Base-by-base conservation (phyloP, 2,888 invertebrate genomes). In the Chrysina gloriosa region DNA sequence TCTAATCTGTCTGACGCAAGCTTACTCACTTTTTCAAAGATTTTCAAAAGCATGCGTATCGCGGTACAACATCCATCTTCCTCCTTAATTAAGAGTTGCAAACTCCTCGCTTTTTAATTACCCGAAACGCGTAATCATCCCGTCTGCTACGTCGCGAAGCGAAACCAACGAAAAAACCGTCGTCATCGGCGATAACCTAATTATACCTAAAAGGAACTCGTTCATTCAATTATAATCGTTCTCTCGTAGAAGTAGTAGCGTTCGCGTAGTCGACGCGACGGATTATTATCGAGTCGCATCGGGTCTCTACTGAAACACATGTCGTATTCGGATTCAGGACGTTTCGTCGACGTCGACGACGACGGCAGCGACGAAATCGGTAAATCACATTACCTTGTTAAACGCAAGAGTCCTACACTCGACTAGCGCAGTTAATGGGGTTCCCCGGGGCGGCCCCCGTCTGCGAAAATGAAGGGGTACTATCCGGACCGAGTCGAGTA, bases 381-480 rank as follows among this genome's bases (percentile, higher is more conserved):
- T 47, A 66, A 66, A 66, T 66, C 65, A 66, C 65, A 56, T 66
- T 66, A 66, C 29, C 31, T 31, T 23, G 65, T 56, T 66, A 66
- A 61, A 63, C 48, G 50, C 63, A 63, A 11, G 36, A 50, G 64
- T 56, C 65, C 50, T 52, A 45, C 64, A 48, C 69, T 66, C 39
- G 61, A 47, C 58, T 58, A 61, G 58, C 66, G 65, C 66, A 50
- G 65, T 58, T 65, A 68, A 65, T 68, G 56, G 61, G 69, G 52
- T 58, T 54, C 65, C 68, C 65, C 29, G 68, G 19, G 34, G 68
- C 11, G 64, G 11, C 50, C 16, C 47, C 23, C 25, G 4, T 25
- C 3, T 9, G 5, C 11, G 48, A 25, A 48, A 48, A n/a, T 39
- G 39, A 39, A 2, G 48, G 48, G 48, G 27, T 4, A n/a, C n/a